Conservation (phyloP, 35 echinoderm and acorn worm genomes). For the Heliocidaris tuberculata region DNA sequence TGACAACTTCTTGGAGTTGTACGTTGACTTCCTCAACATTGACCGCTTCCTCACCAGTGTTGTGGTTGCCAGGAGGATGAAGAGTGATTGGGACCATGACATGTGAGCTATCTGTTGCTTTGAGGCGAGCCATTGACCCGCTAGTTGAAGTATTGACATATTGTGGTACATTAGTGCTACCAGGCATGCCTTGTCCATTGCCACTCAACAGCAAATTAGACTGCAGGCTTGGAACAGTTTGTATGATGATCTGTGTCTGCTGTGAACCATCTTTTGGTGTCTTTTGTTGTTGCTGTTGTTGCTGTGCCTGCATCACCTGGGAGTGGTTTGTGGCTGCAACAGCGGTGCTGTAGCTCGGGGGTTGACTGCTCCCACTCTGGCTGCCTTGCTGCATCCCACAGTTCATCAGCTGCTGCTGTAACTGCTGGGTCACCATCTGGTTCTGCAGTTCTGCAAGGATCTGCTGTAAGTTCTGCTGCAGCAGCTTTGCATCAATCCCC, state of each 20-base stretch:
- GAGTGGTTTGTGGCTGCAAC: conserved; percentile 64
- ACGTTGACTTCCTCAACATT: conserved; percentile 44
- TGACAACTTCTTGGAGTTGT: conserved; percentile 32
- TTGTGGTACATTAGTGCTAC: background rate
- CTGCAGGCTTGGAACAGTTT: conserved; percentile 67
- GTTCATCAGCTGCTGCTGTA: conserved; percentile 53
- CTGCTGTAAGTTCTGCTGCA: conserved; percentile 87
- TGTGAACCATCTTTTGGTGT: conserved; percentile 36
- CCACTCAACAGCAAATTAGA: conserved; percentile 51
- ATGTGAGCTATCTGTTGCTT: background rate
- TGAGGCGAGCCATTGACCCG: background rate
- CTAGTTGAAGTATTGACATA: background rate
- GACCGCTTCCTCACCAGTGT: background rate
- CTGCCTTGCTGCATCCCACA: conserved; percentile 6
- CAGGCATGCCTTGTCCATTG: background rate
- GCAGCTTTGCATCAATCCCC: conserved; percentile 49
- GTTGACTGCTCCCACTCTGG: conserved; percentile 57
- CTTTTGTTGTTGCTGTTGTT: conserved; percentile 36
- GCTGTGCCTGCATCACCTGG: conserved; percentile 10
- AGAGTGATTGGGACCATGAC: conserved; percentile 5
- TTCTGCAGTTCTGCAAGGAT: conserved; percentile 72
- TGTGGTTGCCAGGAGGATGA: background rate
- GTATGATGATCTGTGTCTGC: conserved; percentile 76
- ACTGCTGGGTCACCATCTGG: conserved; percentile 66
- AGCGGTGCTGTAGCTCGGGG: conserved; percentile 89